Evolutionary conservation across 2,888 invertebrate species (phyloP).

Genomic region (Hyppa rectilinea): DNA sequence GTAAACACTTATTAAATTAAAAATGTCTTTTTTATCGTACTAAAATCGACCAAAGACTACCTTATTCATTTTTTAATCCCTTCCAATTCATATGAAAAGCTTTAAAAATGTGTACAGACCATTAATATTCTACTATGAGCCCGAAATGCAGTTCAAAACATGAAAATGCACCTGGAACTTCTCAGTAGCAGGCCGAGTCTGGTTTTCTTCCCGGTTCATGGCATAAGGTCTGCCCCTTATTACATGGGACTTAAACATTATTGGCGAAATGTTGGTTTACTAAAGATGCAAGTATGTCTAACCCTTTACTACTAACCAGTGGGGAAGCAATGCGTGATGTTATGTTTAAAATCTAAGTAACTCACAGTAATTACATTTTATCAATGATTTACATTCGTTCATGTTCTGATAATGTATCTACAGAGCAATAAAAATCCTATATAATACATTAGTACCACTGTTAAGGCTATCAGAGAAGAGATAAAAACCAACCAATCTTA

Average conservation of each 20-base stretch:
- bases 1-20: not conserved
- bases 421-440: conserved; percentile 80
- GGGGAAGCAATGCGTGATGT: no score
- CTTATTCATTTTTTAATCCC: not conserved
- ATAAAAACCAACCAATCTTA: conserved; percentile 85
- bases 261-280: no score
- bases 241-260: no score
- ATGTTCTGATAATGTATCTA: conserved; percentile 75
- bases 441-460: conserved; percentile 81
- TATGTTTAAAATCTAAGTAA: conserved; percentile 54
- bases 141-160: conserved; percentile 27
- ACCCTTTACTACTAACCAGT: no score
- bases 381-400: conserved; percentile 73
- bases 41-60: not conserved
- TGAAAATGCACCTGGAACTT: no score
- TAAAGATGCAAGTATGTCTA: no score
- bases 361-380: conserved; percentile 63
- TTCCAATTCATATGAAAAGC: not conserved
- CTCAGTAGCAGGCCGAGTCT: no score
- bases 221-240: no score
- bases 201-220: no score
- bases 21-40: not conserved
- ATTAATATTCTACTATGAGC: conserved; percentile 2
- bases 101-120: not conserved
- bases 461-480: conserved; percentile 81